Percentiles rank a stretch among this genome's conserved stretches.
These are phyloP conservation scores for Vanessa cardui DNA, from an alignment of 2,888 invertebrate species.

Conservation along the genomic window DNA sequence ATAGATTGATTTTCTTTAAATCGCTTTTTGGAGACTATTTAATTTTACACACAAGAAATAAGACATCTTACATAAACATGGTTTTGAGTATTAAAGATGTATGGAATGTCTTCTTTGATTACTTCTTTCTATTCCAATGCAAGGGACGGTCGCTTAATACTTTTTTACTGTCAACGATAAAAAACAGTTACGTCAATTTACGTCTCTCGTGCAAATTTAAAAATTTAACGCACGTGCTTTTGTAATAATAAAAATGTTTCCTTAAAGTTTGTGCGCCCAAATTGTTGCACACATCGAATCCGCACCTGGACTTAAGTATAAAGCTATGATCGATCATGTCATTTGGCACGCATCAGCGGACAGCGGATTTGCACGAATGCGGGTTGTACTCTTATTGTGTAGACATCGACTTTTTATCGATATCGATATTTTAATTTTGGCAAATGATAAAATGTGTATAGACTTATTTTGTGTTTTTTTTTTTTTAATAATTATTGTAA, in stretches of 20 bases:
- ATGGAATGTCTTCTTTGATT: too few relatives aligned
- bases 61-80: too few relatives aligned
- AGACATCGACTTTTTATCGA: slow-evolving; percentile 19
- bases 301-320: slow-evolving; percentile 63
- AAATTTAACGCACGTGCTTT: slow-evolving; percentile 33
- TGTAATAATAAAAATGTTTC: slow-evolving; percentile 18
- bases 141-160: too few relatives aligned
- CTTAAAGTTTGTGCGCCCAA: slow-evolving; percentile 17
- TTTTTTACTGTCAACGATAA: background rate
- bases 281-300: slow-evolving; percentile 29
- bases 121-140: too few relatives aligned
- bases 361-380: slow-evolving; percentile 71
- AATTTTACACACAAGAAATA: too few relatives aligned
- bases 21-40: too few relatives aligned
- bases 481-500: too few relatives aligned
- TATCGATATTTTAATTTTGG: slow-evolving; percentile 36
- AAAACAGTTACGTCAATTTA: background rate
- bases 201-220: background rate
- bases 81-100: too few relatives aligned
- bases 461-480: too few relatives aligned
- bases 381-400: slow-evolving; percentile 22
- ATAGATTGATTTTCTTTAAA: too few relatives aligned
- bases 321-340: slow-evolving; percentile 72
- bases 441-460: background rate
- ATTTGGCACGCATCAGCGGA: slow-evolving; percentile 69